Percentiles rank a stretch among this genome's conserved stretches.
These are phyloP conservation scores for Melanotaenia boesemani DNA, from an alignment of 2,797 vertebrate genomes.

Conservation along the genomic window DNA sequence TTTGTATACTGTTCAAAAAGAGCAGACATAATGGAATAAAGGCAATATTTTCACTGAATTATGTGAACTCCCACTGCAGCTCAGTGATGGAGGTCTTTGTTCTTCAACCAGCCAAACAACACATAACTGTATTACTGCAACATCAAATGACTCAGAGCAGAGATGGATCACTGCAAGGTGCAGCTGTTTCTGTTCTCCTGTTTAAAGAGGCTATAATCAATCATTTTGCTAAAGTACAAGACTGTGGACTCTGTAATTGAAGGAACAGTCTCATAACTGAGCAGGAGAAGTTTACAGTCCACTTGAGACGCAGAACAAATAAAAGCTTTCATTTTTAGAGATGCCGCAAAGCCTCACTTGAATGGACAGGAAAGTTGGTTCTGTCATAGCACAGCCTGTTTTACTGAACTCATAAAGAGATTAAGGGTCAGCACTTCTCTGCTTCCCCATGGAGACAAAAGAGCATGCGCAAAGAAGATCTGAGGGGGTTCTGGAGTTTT, in stretches of 20 bases:
- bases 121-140: slow-evolving; percentile 36
- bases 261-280: slow-evolving; percentile 26
- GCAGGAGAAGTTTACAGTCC: slow-evolving; percentile 44
- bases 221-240: slow-evolving; percentile 26
- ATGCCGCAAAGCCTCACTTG: neutral
- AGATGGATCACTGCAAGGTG: slow-evolving; percentile 51
- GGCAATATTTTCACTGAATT: slow-evolving; percentile 37
- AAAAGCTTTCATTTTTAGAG: slow-evolving; percentile 28
- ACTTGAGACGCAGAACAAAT: slow-evolving; percentile 42
- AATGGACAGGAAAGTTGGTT: slow-evolving; percentile 3
- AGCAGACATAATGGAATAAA: slow-evolving; percentile 51
- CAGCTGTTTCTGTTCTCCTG: slow-evolving; percentile 14
- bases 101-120: slow-evolving; percentile 41
- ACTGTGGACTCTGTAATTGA: slow-evolving; percentile 30
- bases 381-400: slow-evolving; percentile 8
- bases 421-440: slow-evolving; percentile 2
- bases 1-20: slow-evolving; percentile 9
- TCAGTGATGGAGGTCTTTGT: slow-evolving; percentile 45
- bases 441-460: neutral
- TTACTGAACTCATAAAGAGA: slow-evolving; percentile 15
- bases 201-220: slow-evolving; percentile 46
- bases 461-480: neutral
- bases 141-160: slow-evolving; percentile 30
- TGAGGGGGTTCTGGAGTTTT: neutral
- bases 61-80: slow-evolving; percentile 19